Percentiles rank a stretch among this genome's conserved stretches.
Evolutionary conservation across 2,113 vertebrate genomes (phyloP).

Genomic region (Trinectes maculatus): DNA sequence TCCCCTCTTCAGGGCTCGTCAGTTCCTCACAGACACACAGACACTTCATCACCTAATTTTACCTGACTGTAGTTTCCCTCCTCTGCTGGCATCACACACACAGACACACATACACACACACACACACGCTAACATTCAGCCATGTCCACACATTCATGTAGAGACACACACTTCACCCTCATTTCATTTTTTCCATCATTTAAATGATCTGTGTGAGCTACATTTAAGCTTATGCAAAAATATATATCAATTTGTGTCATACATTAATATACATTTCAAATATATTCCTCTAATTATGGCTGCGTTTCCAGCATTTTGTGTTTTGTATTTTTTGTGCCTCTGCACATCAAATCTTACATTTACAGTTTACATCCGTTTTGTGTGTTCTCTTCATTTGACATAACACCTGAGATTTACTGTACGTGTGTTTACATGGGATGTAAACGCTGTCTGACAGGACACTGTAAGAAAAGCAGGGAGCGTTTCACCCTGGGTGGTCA

Average conservation of each 20-base stretch:
- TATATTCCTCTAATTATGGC: too few relatives aligned
- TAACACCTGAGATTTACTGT: conserved; percentile 22
- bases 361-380: conserved; percentile 5
- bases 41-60: conserved; percentile 37
- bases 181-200: too few relatives aligned
- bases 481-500: conserved; percentile 31
- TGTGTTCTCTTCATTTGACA: not conserved
- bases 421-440: conserved; percentile 2
- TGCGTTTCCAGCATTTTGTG: too few relatives aligned
- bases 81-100: conserved; percentile 28
- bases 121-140: conserved; percentile 25
- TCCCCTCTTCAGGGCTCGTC: conserved; percentile 49
- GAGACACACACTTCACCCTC: too few relatives aligned
- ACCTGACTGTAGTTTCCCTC: conserved; percentile 34
- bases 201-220: too few relatives aligned
- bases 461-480: not conserved
- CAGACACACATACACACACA: conserved; percentile 9
- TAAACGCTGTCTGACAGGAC: not conserved
- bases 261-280: too few relatives aligned
- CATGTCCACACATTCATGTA: conserved; percentile 53
- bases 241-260: too few relatives aligned
- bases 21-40: conserved; percentile 32
- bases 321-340: not conserved
- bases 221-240: conserved; percentile 1
- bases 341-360: not conserved